A percentile compares a stretch with the other conserved stretches of the same genome.
Conservation (phyloP, 2,888 invertebrate species). For the Rhimphoctona megacephalus region DNA sequence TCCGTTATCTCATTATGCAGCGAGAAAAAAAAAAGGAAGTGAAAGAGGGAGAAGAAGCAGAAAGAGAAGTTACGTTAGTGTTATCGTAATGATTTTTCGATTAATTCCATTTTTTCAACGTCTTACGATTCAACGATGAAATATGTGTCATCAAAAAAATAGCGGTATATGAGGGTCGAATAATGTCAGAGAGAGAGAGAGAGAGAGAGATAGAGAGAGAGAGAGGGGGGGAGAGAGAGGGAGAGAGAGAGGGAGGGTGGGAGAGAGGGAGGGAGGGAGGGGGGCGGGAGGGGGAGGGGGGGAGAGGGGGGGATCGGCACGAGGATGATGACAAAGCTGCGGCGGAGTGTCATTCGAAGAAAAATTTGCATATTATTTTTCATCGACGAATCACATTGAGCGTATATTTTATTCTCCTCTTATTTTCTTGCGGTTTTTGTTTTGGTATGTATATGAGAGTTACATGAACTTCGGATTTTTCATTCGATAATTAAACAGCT, state of each 20-base stretch:
- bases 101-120: neutral
- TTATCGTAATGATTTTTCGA: neutral
- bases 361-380: slow-evolving; percentile 60
- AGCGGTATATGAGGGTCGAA: neutral
- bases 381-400: slow-evolving; percentile 44
- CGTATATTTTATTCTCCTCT: slow-evolving; percentile 33
- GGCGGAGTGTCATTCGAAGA: slow-evolving; percentile 38
- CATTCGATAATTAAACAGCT: slow-evolving; percentile 4
- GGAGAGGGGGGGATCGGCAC: slow-evolving; percentile 53
- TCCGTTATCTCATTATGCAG: slow-evolving; percentile 18
- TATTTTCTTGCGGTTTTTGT: slow-evolving; percentile 33
- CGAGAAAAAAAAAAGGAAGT: neutral
- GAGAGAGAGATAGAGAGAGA: slow-evolving; percentile 1
- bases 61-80: neutral
- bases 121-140: neutral
- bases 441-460: neutral
- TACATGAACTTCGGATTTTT: slow-evolving; percentile 15
- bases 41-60: too few species aligned
- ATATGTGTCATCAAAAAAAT: slow-evolving; percentile 8
- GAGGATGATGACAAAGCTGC: slow-evolving; percentile 56
- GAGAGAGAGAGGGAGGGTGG: too few species aligned
- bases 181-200: slow-evolving; percentile 46
- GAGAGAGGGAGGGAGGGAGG: too few species aligned
- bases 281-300: slow-evolving; percentile 19
- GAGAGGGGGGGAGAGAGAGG: slow-evolving; percentile 36